phyloP scores from a whole-genome alignment of 2,888 invertebrate genomes.

The Camptogramma bilineatum region DNA sequence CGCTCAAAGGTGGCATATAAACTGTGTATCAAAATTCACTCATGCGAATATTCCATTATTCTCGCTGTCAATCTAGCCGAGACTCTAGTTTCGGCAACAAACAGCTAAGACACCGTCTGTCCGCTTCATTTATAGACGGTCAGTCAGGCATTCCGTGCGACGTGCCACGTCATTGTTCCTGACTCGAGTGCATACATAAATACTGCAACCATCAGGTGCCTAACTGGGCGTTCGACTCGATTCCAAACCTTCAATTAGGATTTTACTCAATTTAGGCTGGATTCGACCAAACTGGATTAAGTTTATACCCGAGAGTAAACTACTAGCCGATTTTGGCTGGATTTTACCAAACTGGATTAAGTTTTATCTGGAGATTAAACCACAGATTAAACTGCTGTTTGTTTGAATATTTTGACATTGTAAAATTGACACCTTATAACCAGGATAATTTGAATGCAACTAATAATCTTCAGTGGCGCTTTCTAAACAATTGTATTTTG shows the following conservation, averaged over 20 bases:
- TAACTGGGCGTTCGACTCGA: background rate
- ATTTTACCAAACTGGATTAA: too few relatives aligned
- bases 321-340: too few relatives aligned
- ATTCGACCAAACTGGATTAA: too few relatives aligned
- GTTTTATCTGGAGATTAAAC: too few relatives aligned
- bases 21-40: background rate
- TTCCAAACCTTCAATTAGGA: background rate
- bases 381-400: too few relatives aligned
- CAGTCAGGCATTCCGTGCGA: slow-evolving; percentile 3
- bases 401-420: too few relatives aligned
- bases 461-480: too few relatives aligned
- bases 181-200: background rate
- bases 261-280: background rate
- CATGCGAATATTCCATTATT: background rate
- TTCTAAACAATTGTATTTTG: too few relatives aligned
- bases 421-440: too few relatives aligned
- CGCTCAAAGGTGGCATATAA: too few relatives aligned
- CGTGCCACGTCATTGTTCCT: slow-evolving; percentile 2
- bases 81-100: slow-evolving; percentile 5
- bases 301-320: too few relatives aligned
- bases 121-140: slow-evolving; percentile 4
- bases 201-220: background rate
- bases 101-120: background rate
- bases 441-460: too few relatives aligned
- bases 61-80: background rate